Base-by-base conservation (phyloP, 2,797 vertebrate genomes). In the Anableps anableps region DNA sequence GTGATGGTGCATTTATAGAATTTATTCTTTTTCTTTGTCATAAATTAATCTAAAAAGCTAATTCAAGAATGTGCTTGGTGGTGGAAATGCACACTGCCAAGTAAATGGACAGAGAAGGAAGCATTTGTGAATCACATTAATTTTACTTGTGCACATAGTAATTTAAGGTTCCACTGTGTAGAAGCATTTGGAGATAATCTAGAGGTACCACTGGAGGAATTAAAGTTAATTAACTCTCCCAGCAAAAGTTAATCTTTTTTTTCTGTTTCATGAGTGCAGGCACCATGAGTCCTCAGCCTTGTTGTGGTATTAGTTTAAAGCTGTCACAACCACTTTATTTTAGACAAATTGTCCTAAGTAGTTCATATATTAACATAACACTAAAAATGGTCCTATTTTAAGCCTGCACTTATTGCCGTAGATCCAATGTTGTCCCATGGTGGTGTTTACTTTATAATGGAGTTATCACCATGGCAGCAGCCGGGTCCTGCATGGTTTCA, bases 171-270 rank as follows among this genome's bases (percentile, higher is more conserved):
- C 84, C 53, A 90, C 92, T 95, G 86, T 89, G 83, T 83, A 83
- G 82, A 84, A 87, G 79, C 86, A 88, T 85, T 89, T 88, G 80
- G 81, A 91, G 90, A 93, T 91, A 87, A 93, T 94, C 92, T 91
- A 90, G 93, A 93, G 79, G 83, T 90, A 83, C 85, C 85, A 88
- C 85, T 83, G 80, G 72, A 91, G 78, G 84, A 94, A 93, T 93
- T 90, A 81, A 91, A 94, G 83, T 86, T 92, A 92, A 95, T 94
- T 93, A 94, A 93, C 83, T 90, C 87, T 83, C 84, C 80, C 75
- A 58, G 80, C 88, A 83, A 82, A 90, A 89, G 81, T 92, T 91
- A 87, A 92, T 95, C 83, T 91, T 85, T 14, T 60, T 58, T 13
- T 91, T 36, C 81, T 77, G 81, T 89, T 91, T 91, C 89, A 93